A percentile compares a stretch with the other conserved stretches of the same genome.
phyloP scores from a whole-genome alignment of 2,888 invertebrate species.

The Spodoptera littoralis region DNA sequence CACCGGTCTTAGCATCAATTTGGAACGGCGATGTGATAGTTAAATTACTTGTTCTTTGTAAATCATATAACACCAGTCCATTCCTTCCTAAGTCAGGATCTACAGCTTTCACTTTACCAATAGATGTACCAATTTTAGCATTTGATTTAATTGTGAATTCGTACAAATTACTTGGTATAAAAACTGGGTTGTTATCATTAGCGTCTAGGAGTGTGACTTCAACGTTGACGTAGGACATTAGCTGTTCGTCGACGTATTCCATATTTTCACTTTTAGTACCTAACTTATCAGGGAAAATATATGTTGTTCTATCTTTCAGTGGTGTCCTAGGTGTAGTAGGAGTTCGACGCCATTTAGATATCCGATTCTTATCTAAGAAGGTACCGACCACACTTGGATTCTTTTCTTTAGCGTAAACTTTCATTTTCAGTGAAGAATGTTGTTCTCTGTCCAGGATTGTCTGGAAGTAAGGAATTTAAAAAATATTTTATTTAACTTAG shows the following conservation, averaged over 20 bases:
- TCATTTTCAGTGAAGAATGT: conserved; percentile 92
- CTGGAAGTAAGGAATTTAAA: conserved; percentile 70
- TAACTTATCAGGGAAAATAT: conserved; percentile 83
- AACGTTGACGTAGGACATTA: conserved; percentile 90
- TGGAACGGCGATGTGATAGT: conserved; percentile 91
- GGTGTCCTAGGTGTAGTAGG: conserved; percentile 67
- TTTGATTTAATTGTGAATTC: conserved; percentile 92
- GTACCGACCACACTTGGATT: conserved; percentile 90
- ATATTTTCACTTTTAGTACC: conserved; percentile 80
- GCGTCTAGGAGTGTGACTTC: conserved; percentile 95
- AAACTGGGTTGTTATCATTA: conserved; percentile 97
- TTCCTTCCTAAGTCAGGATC: conserved; percentile 94
- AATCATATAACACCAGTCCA: conserved; percentile 92
- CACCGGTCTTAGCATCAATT: conserved; percentile 92
- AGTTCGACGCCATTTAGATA: conserved; percentile 79
- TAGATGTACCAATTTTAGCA: conserved; percentile 91
- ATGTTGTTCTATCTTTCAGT: conserved; percentile 80
- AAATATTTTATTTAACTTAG: too few species aligned
- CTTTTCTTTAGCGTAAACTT: conserved; percentile 94
- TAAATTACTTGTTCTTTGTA: conserved; percentile 91
- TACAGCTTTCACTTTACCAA: conserved; percentile 94
- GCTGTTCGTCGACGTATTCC: conserved; percentile 81
- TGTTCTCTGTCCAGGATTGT: conserved; percentile 94
- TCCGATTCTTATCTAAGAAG: conserved; percentile 77
- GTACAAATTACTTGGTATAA: conserved; percentile 94